phyloP scores from a whole-genome alignment of 2,797 vertebrate species.

The Rhinatrema bivittatum region DNA sequence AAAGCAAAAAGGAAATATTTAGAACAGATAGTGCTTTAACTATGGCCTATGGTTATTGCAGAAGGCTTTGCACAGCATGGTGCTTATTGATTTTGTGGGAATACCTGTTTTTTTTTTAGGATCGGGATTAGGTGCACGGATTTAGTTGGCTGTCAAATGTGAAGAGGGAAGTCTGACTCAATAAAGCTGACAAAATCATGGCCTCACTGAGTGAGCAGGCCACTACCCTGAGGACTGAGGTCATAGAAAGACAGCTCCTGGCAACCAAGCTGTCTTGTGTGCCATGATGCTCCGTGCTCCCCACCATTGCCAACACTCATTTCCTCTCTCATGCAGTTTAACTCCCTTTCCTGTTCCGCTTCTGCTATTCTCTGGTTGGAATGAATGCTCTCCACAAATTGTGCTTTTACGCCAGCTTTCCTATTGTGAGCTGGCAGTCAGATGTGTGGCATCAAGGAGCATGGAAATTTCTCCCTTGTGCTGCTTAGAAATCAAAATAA shows the following conservation, averaged over 20 bases:
- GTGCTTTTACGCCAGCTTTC: background rate
- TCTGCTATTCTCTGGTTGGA: too few relatives aligned
- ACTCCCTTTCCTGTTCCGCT: constrained; percentile 1
- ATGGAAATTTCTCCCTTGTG: too few relatives aligned
- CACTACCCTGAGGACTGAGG: constrained; percentile 16
- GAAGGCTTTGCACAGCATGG: background rate
- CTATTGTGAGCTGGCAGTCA: background rate
- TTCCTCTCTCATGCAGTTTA: background rate
- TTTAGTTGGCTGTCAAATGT: accelerated
- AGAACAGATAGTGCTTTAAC: too few relatives aligned
- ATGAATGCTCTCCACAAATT: too few relatives aligned
- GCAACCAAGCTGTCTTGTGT: constrained; percentile 5
- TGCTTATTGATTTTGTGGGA: too few relatives aligned
- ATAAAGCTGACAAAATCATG: constrained; percentile 14
- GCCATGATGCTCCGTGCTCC: constrained; percentile 16
- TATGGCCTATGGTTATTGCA: too few relatives aligned
- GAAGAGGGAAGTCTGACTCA: constrained; percentile 16
- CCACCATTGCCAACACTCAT: background rate
- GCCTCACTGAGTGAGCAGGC: constrained; percentile 10
- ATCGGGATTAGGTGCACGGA: background rate
- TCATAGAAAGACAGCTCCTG: constrained; percentile 16
- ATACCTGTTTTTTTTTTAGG: too few relatives aligned
- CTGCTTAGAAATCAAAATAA: too few relatives aligned
- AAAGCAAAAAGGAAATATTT: too few relatives aligned
- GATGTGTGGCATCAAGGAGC: too few relatives aligned